phyloP scores from a whole-genome alignment of 2,113 vertebrate genomes.

The Pomatorhinus ruficollis region DNA sequence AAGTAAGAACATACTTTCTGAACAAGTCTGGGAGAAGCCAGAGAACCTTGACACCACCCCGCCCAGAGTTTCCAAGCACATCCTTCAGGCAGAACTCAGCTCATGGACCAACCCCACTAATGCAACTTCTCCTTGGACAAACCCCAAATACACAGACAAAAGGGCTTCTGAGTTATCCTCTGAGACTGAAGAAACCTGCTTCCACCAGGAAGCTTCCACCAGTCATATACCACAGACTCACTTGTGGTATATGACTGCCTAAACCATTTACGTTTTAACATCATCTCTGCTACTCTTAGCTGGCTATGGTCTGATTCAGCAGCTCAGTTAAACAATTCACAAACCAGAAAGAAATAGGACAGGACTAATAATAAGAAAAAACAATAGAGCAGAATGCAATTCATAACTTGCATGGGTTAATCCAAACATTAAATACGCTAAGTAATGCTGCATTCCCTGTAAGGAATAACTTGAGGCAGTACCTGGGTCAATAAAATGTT shows the following conservation, averaged over 20 bases:
- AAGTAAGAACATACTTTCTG: not conserved
- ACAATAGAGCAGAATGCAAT: not conserved
- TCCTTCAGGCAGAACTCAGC: not conserved
- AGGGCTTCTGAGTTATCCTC: not conserved
- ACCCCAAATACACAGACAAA: not conserved
- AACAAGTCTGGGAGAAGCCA: not conserved
- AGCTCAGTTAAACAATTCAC: not conserved
- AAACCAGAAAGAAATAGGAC: not conserved
- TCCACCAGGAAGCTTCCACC: no score
- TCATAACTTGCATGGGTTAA: not conserved
- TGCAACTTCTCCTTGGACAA: fast-evolving
- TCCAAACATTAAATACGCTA: not conserved
- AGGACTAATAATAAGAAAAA: not conserved
- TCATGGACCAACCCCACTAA: not conserved
- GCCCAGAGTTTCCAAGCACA: not conserved
- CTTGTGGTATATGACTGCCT: not conserved
- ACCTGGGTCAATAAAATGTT: not conserved
- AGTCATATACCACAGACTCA: no score
- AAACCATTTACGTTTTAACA: not conserved
- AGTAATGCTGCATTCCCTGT: not conserved
- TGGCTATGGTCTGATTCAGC: not conserved
- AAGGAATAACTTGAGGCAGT: not conserved
- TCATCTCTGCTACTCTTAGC: not conserved
- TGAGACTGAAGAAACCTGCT: not conserved
- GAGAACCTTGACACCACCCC: not conserved